Evolutionary conservation across 2,113 vertebrate species (phyloP).

Genomic region (Brachyhypopomus gauderio): DNA sequence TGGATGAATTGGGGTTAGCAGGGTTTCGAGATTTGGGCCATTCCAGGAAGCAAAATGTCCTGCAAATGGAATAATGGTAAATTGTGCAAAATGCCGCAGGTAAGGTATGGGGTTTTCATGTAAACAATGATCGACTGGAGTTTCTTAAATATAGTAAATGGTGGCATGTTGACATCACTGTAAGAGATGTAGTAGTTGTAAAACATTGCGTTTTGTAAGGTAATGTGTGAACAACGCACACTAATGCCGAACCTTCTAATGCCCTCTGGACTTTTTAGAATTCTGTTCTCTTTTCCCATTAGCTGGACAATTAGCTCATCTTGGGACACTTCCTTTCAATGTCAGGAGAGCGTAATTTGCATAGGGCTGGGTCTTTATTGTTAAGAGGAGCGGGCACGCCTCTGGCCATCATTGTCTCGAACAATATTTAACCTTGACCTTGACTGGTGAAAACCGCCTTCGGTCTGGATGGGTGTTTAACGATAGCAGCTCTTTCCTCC

Average conservation of each 20-base stretch:
- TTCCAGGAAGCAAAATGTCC: neutral
- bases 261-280: constrained; percentile 15
- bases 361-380: constrained; percentile 36
- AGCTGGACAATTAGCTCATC: constrained; percentile 35
- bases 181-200: neutral
- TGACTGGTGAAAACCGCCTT: constrained; percentile 40
- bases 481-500: neutral
- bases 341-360: constrained; percentile 38
- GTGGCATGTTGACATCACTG: neutral
- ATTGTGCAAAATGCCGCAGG: neutral
- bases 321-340: neutral
- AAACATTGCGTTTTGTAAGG: neutral
- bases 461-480: constrained; percentile 22
- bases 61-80: too few species aligned
- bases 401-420: constrained; percentile 29
- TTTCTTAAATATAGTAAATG: neutral
- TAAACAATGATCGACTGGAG: neutral
- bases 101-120: neutral
- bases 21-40: neutral
- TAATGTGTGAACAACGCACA: neutral
- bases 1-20: neutral
- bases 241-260: neutral
- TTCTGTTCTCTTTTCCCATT: constrained; percentile 25
- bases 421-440: constrained; percentile 57
- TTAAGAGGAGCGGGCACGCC: constrained; percentile 34